Conservation (phyloP, 2,888 invertebrate species). For the Dyspetes luteomarginatus region DNA sequence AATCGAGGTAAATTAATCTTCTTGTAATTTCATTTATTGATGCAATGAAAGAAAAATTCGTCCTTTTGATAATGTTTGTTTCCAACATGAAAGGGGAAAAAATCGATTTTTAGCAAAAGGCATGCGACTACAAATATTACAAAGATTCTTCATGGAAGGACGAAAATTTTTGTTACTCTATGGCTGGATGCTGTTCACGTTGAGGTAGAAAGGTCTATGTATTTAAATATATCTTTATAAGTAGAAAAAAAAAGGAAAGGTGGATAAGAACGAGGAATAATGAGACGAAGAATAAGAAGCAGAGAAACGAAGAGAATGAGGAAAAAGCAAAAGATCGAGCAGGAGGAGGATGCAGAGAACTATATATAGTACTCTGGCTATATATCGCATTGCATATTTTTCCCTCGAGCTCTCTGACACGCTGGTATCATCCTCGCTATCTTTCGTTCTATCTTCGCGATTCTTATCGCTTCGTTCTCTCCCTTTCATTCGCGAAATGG, state of each 20-base stretch:
- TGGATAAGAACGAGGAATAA: slow-evolving; percentile 43
- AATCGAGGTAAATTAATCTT: no score
- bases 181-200: no score
- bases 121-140: no score
- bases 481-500: slow-evolving; percentile 14
- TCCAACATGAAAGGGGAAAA: no score
- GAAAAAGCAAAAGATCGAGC: slow-evolving; percentile 34
- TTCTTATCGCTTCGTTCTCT: slow-evolving; percentile 60
- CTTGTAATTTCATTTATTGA: no score
- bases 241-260: slow-evolving; percentile 21
- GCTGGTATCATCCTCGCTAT: slow-evolving; percentile 66
- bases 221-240: no score
- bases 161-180: no score
- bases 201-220: no score
- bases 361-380: slow-evolving; percentile 26
- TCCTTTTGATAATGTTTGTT: no score
- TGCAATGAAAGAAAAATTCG: no score
- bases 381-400: slow-evolving; percentile 60
- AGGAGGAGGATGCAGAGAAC: slow-evolving; percentile 8
- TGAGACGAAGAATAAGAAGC: slow-evolving; percentile 46
- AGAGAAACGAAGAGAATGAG: slow-evolving; percentile 20
- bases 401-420: slow-evolving; percentile 50
- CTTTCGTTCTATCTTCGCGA: slow-evolving; percentile 62
- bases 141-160: no score
- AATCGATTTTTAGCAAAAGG: no score